phyloP scores from a whole-genome alignment of 2,888 invertebrate species.

The Hydroisotoma schaefferi region DNA sequence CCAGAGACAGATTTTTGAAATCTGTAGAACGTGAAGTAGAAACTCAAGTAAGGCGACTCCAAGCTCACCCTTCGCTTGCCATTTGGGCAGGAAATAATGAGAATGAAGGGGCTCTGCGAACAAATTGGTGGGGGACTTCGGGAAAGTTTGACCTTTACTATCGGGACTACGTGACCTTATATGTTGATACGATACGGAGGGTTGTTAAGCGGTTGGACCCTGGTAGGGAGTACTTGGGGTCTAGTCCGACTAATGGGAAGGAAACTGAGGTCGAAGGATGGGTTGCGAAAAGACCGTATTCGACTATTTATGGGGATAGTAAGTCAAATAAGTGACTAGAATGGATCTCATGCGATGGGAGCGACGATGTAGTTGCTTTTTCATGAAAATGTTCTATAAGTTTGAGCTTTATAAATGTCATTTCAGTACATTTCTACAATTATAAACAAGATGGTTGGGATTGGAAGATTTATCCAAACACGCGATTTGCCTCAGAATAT shows the following conservation, averaged over 20 bases:
- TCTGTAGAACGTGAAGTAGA: conserved; percentile 54
- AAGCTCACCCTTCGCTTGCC: conserved; percentile 51
- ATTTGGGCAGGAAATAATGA: conserved; percentile 62
- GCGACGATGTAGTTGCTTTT: neutral
- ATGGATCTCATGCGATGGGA: neutral
- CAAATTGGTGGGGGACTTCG: conserved; percentile 69
- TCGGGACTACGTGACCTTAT: conserved; percentile 75
- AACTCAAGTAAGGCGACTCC: conserved; percentile 56
- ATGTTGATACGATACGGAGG: conserved; percentile 69
- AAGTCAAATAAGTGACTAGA: conserved; percentile 49
- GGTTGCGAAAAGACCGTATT: conserved; percentile 73
- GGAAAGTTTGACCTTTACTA: conserved; percentile 60
- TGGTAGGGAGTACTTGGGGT: conserved; percentile 68
- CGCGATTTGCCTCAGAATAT: conserved; percentile 85
- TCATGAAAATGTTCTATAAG: neutral
- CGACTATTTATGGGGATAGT: conserved; percentile 80
- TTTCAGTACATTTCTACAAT: conserved; percentile 53
- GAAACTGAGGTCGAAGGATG: conserved; percentile 70
- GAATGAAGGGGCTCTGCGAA: conserved; percentile 69
- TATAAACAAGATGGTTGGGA: conserved; percentile 55
- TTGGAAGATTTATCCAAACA: conserved; percentile 51
- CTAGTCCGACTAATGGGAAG: conserved; percentile 86
- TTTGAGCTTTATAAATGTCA: neutral
- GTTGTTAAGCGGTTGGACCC: conserved; percentile 63
- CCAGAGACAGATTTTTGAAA: conserved; percentile 53